phyloP scores from a whole-genome alignment of 1,140 invertebrate genomes.

The Camponotus vicinus region DNA sequence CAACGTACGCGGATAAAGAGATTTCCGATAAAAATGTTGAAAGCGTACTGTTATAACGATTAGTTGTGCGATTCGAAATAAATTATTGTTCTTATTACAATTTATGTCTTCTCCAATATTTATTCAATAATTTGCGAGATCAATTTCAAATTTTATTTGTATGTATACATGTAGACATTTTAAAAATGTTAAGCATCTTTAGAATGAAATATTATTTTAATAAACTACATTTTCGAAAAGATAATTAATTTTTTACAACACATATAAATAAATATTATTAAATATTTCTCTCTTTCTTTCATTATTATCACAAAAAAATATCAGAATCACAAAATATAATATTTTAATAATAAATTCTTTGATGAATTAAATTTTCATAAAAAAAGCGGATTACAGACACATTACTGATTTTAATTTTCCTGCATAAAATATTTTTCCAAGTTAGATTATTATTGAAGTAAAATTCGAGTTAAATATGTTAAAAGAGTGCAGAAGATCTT shows the following conservation, averaged over 20 bases:
- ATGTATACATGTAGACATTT: not conserved
- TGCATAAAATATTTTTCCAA: not conserved
- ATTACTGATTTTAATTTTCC: not conserved
- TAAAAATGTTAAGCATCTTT: not conserved
- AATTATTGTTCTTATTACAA: constrained; percentile 6
- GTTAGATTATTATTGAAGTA: not conserved
- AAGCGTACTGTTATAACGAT: not conserved
- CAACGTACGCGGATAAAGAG: not conserved
- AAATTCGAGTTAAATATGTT: not conserved
- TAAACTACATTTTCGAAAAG: not conserved
- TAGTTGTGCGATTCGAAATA: not conserved
- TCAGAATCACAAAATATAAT: too few species aligned
- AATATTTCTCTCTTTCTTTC: not conserved
- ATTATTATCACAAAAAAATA: too few species aligned
- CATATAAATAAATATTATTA: not conserved
- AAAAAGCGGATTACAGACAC: not conserved
- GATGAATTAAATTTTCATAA: not conserved
- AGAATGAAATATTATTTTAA: not conserved
- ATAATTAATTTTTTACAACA: constrained; percentile 6
- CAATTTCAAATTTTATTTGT: not conserved
- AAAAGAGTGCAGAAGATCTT: not conserved
- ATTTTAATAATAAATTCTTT: too few species aligned
- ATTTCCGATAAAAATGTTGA: constrained; percentile 10
- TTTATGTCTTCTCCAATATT: not conserved
- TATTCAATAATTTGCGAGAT: not conserved